A percentile compares a stretch with the other conserved stretches of the same genome.
These are phyloP conservation scores for Melozone crissalis DNA, from an alignment of 2,113 vertebrate species.

Conservation along the genomic window DNA sequence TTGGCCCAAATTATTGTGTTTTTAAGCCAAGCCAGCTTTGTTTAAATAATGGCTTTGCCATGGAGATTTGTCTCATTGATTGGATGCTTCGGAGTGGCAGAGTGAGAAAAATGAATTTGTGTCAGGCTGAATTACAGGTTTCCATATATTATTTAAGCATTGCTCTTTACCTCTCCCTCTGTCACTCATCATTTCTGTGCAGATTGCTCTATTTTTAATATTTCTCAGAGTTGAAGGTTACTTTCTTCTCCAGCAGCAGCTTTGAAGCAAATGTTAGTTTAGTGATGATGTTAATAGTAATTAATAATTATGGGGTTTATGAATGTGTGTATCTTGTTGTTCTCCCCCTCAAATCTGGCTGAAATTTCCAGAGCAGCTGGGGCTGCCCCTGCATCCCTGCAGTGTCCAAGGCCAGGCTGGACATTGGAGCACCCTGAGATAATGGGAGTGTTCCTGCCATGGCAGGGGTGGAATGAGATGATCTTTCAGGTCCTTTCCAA, in stretches of 20 bases:
- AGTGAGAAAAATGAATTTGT: conserved; percentile 55
- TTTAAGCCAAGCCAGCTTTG: conserved; percentile 52
- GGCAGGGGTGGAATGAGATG: accelerated
- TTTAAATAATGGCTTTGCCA: conserved; percentile 55
- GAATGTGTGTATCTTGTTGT: neutral
- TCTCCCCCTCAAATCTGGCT: accelerated
- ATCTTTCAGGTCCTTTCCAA: neutral
- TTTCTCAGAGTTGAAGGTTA: conserved; percentile 10
- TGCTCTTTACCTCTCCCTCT: conserved; percentile 55
- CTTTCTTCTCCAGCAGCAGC: conserved; percentile 21
- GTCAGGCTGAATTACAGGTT: conserved; percentile 60
- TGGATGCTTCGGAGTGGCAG: conserved; percentile 40
- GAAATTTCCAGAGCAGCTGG: too few species aligned
- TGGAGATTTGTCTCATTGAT: conserved; percentile 44
- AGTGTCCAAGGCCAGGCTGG: neutral
- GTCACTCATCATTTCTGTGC: conserved; percentile 29
- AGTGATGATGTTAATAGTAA: neutral
- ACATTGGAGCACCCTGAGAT: neutral
- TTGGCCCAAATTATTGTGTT: conserved; percentile 55
- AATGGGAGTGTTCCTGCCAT: neutral
- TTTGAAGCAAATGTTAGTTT: conserved; percentile 35
- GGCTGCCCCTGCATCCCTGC: too few species aligned
- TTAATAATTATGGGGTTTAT: conserved; percentile 49
- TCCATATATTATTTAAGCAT: conserved; percentile 60
- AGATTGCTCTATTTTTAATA: conserved; percentile 24